Evolutionary conservation across 2,797 vertebrate genomes (phyloP).

Genomic region (Coendou prehensilis): DNA sequence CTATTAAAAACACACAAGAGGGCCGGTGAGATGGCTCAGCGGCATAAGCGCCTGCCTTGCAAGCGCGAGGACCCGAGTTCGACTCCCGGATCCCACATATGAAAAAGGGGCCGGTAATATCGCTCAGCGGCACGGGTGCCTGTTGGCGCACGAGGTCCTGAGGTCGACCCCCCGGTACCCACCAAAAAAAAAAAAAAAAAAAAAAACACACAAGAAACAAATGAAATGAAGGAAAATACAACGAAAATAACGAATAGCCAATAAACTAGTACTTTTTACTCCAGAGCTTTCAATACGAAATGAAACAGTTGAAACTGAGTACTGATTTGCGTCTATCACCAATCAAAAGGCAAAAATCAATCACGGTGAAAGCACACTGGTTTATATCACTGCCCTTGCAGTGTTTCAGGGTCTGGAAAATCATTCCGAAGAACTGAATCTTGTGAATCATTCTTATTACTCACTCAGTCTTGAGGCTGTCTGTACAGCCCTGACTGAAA

Average conservation of each 20-base stretch:
- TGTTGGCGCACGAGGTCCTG: too few relatives aligned
- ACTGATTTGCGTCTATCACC: conserved; percentile 1
- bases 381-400: conserved; percentile 46
- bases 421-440: conserved; percentile 66
- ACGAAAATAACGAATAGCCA: conserved; percentile 50
- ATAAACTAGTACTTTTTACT: conserved; percentile 7
- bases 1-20: conserved; percentile 52
- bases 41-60: too few relatives aligned
- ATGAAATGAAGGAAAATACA: conserved; percentile 36
- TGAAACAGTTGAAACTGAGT: not conserved
- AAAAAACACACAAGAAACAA: conserved; percentile 65
- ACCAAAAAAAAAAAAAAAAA: too few relatives aligned
- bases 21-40: too few relatives aligned
- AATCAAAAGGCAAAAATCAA: conserved; percentile 60
- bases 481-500: conserved; percentile 71
- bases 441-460: conserved; percentile 77
- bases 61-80: too few relatives aligned
- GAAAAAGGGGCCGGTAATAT: too few relatives aligned
- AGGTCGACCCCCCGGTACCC: too few relatives aligned
- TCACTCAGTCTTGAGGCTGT: conserved; percentile 72
- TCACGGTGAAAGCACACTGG: not conserved
- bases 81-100: too few relatives aligned
- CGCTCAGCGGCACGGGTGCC: too few relatives aligned
- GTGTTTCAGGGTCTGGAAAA: conserved; percentile 57
- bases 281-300: not conserved